Conservation (phyloP, 1,140 invertebrate species). For the Drosophila carrolli region DNA sequence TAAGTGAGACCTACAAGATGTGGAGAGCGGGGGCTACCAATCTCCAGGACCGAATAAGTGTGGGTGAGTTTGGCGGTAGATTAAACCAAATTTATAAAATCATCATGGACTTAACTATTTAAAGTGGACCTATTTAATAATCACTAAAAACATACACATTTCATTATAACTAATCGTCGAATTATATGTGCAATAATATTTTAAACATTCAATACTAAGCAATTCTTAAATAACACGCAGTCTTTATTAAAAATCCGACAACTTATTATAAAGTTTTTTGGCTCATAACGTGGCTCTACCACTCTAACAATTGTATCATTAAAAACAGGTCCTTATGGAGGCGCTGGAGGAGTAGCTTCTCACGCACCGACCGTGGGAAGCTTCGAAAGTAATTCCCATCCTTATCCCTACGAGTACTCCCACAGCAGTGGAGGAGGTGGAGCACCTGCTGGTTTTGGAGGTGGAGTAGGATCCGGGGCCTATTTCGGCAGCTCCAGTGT, state of each 20-base stretch:
- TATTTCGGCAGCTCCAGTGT: constrained; percentile 57
- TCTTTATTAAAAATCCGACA: too few relatives aligned
- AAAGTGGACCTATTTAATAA: too few relatives aligned
- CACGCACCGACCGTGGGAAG: constrained; percentile 43
- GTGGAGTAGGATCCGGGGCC: constrained; percentile 14
- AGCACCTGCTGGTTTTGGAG: constrained; percentile 5
- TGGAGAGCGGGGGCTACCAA: constrained; percentile 46
- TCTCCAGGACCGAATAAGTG: constrained; percentile 67
- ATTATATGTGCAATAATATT: too few relatives aligned
- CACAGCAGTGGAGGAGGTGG: constrained; percentile 12
- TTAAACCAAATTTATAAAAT: too few relatives aligned
- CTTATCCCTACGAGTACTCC: constrained; percentile 68
- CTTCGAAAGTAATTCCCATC: constrained; percentile 39
- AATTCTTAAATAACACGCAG: too few relatives aligned
- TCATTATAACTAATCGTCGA: too few relatives aligned
- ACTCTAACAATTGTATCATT: background rate
- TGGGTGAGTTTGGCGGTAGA: constrained; percentile 58
- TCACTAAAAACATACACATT: too few relatives aligned
- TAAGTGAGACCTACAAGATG: constrained; percentile 66
- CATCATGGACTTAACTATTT: too few relatives aligned
- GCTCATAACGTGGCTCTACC: too few relatives aligned
- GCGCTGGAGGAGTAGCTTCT: constrained; percentile 9
- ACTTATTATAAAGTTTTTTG: too few relatives aligned
- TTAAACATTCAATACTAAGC: too few relatives aligned
- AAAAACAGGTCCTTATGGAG: constrained; percentile 52